phyloP scores from a whole-genome alignment of 2,888 invertebrate species.

The Rhorus exstirpatorius region DNA sequence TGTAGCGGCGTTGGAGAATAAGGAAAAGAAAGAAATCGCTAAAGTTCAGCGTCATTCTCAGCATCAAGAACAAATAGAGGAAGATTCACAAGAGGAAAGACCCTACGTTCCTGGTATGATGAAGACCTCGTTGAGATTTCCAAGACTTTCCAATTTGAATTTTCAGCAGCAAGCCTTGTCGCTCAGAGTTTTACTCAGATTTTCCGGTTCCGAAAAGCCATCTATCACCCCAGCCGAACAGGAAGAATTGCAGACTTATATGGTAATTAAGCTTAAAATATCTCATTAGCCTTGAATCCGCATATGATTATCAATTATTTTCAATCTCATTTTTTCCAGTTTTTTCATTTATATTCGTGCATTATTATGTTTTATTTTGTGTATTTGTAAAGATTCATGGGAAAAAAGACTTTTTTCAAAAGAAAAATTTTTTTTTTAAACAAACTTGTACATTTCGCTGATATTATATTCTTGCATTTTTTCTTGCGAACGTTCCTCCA shows the following conservation, averaged over 20 bases:
- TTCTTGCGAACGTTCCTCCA: too few species aligned
- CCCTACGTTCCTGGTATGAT: constrained; percentile 76
- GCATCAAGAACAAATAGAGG: background rate
- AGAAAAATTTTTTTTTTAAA: too few species aligned
- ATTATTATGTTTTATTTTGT: too few species aligned
- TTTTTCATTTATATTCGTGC: too few species aligned
- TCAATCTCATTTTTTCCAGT: too few species aligned
- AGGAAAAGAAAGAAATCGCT: background rate
- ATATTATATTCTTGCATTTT: too few species aligned
- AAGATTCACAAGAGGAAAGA: background rate
- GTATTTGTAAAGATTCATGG: background rate
- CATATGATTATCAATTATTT: background rate
- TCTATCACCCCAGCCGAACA: constrained; percentile 65
- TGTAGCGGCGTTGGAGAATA: background rate
- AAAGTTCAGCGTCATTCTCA: background rate
- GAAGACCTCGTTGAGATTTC: constrained; percentile 68
- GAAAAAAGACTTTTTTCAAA: too few species aligned
- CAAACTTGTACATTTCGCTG: too few species aligned
- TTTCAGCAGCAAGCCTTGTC: constrained; percentile 74
- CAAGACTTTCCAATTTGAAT: constrained; percentile 71
- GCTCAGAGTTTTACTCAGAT: constrained; percentile 73
- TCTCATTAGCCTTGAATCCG: too few species aligned
- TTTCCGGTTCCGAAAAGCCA: constrained; percentile 72
- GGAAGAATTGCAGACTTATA: constrained; percentile 74
- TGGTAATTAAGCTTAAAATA: constrained; percentile 67